Percentiles rank a stretch among this genome's conserved stretches.
Conservation (phyloP, 64 coral and sea anemone species). For the Platygyra sinensis region DNA sequence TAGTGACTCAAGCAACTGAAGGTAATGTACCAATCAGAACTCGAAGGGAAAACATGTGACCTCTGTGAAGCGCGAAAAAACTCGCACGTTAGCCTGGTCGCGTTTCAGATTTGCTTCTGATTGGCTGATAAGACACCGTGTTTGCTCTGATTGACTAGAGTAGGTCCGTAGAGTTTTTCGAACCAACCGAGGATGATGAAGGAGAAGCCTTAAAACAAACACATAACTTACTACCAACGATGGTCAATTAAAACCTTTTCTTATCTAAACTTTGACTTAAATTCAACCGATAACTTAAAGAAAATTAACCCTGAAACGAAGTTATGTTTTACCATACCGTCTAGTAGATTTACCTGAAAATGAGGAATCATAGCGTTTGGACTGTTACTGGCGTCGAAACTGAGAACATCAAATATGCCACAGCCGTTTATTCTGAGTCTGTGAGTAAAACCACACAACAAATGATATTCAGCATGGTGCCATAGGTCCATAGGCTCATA, state of each 20-base stretch:
- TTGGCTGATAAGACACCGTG: neutral
- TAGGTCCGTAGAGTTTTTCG: no score
- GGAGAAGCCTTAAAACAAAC: neutral
- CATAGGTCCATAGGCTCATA: no score
- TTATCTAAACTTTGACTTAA: neutral
- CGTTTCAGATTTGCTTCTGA: neutral
- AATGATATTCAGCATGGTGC: no score
- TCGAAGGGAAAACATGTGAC: neutral
- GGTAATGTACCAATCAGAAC: neutral
- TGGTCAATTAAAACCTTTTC: neutral
- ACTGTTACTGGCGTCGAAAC: conserved; percentile 94
- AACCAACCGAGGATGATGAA: neutral
- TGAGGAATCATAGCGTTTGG: conserved; percentile 93
- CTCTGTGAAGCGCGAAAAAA: neutral
- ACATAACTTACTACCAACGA: no score
- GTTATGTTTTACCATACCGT: no score
- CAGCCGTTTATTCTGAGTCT: conserved; percentile 98
- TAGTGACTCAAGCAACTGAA: neutral
- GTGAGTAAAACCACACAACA: neutral
- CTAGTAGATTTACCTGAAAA: conserved; percentile 76
- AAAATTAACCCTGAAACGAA: no score
- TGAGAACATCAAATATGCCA: conserved; percentile 92
- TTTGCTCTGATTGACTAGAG: neutral
- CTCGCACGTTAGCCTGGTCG: neutral
- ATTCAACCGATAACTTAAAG: neutral